phyloP scores from a whole-genome alignment of 1,140 invertebrate genomes.

The Drosophila nikananu region DNA sequence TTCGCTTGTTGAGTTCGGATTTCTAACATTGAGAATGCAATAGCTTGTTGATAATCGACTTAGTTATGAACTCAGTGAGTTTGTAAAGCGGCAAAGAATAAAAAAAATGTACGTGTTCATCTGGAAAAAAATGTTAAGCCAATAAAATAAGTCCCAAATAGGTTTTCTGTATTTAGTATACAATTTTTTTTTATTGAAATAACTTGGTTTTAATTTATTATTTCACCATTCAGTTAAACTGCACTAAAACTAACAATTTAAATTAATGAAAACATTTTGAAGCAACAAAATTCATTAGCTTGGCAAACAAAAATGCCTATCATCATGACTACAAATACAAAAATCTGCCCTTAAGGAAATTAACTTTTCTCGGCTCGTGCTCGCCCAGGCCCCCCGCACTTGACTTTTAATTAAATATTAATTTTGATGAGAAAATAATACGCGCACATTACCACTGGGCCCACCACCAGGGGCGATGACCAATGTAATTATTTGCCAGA shows the following conservation, averaged over 20 bases:
- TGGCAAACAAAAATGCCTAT: constrained; percentile 9
- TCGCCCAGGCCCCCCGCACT: constrained; percentile 20
- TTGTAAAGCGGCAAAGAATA: background rate
- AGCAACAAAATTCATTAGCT: background rate
- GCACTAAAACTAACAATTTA: background rate
- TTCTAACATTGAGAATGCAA: constrained; percentile 6
- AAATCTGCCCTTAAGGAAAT: constrained; percentile 5
- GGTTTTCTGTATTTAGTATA: too few species aligned
- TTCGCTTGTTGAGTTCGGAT: constrained; percentile 25
- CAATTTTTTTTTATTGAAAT: too few species aligned
- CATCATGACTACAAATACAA: constrained; percentile 7
- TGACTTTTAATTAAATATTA: constrained; percentile 81
- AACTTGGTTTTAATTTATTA: background rate
- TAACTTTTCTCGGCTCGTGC: constrained; percentile 31
- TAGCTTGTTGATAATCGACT: constrained; percentile 18
- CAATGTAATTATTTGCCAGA: constrained; percentile 77
- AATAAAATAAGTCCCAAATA: too few species aligned
- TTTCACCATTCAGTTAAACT: background rate
- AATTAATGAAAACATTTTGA: background rate
- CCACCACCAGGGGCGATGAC: constrained; percentile 60
- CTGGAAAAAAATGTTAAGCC: too few species aligned
- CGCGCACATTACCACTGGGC: constrained; percentile 57
- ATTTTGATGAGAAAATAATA: constrained; percentile 76
- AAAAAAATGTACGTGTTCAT: too few species aligned
- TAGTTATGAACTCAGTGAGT: background rate